These are phyloP conservation scores for Steromphala cineraria DNA, from an alignment of 2,888 invertebrate species.

Conservation along the genomic window DNA sequence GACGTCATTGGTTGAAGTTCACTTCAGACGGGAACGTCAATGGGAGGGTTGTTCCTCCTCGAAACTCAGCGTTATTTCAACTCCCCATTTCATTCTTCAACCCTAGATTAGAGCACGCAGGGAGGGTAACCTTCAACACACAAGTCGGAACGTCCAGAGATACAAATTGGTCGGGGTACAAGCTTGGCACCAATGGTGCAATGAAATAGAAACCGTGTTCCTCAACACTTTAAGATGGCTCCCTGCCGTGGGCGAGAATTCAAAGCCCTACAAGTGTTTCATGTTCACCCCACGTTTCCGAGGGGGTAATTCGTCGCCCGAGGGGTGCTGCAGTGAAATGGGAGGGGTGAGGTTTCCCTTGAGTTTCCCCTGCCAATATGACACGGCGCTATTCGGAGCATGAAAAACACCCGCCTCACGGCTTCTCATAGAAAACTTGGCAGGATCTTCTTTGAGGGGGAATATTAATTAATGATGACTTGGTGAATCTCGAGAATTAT, in stretches of 20 bases:
- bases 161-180: too few species aligned
- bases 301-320: slow-evolving; percentile 6
- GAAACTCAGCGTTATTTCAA: too few species aligned
- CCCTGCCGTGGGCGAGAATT: neutral
- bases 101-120: too few species aligned
- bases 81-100: too few species aligned
- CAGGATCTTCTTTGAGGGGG: neutral
- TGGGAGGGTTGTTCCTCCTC: too few species aligned
- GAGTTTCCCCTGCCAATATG: neutral
- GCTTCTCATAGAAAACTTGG: neutral
- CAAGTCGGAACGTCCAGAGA: too few species aligned
- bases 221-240: neutral
- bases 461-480: neutral
- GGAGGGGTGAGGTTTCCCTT: neutral
- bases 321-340: neutral
- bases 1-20: neutral
- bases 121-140: too few species aligned
- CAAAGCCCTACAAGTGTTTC: slow-evolving; percentile 3
- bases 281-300: neutral
- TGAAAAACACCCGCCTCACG: neutral
- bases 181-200: too few species aligned
- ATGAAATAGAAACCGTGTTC: neutral
- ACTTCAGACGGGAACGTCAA: too few species aligned
- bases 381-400: neutral
- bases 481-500: neutral